These are phyloP conservation scores for Hiodon tergisus DNA, from an alignment of 2,113 vertebrate species.

Conservation along the genomic window DNA sequence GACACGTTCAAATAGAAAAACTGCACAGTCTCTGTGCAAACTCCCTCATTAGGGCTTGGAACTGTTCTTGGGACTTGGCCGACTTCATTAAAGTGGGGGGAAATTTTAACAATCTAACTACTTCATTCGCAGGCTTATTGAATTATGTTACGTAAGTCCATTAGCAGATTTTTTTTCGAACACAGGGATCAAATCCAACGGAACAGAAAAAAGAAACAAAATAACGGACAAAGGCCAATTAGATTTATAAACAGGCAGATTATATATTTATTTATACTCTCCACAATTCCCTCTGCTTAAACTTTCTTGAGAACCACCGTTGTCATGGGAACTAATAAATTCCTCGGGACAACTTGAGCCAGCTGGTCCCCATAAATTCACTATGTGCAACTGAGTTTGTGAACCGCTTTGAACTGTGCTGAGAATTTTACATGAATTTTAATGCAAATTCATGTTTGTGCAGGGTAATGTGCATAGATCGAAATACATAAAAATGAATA, in stretches of 20 bases:
- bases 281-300: slow-evolving; percentile 39
- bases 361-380: slow-evolving; percentile 36
- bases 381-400: slow-evolving; percentile 29
- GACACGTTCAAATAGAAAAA: too few relatives aligned
- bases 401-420: slow-evolving; percentile 11
- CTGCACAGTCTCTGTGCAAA: neutral
- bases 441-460: slow-evolving; percentile 8
- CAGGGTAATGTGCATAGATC: too few relatives aligned
- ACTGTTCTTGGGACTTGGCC: too few relatives aligned
- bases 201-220: neutral
- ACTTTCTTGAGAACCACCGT: slow-evolving; percentile 52
- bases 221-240: slow-evolving; percentile 11
- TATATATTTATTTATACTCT: slow-evolving; percentile 47
- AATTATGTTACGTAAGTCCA: neutral
- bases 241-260: slow-evolving; percentile 22
- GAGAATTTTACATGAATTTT: neutral
- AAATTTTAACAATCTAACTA: neutral
- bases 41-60: neutral
- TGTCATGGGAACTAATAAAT: slow-evolving; percentile 58
- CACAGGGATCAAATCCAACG: neutral
- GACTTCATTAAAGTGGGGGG: neutral
- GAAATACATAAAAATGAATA: too few relatives aligned
- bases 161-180: neutral
- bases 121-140: neutral
- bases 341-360: slow-evolving; percentile 46